These are phyloP conservation scores for Sweltsa coloradensis DNA, from an alignment of 1,140 invertebrate genomes.

Conservation along the genomic window DNA sequence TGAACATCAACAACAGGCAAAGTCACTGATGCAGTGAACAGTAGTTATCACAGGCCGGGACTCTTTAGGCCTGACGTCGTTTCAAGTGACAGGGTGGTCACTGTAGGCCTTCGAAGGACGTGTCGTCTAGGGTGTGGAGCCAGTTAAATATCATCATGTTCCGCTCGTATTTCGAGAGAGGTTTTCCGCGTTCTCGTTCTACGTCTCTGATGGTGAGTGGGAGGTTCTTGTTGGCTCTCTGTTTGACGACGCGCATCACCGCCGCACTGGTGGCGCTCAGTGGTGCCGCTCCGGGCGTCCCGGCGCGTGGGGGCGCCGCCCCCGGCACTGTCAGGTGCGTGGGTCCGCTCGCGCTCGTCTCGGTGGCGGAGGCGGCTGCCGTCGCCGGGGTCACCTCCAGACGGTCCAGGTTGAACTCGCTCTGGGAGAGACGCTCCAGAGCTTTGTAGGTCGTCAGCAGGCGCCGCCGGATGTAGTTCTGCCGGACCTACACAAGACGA, in stretches of 20 bases:
- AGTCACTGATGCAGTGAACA: no score
- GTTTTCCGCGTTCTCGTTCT: constrained; percentile 67
- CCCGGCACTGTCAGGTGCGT: constrained; percentile 36
- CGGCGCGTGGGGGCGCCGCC: constrained; percentile 23
- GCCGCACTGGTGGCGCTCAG: constrained; percentile 19
- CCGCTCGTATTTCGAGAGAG: constrained; percentile 72
- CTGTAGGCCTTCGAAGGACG: constrained; percentile 37
- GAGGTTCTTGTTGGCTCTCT: constrained; percentile 35
- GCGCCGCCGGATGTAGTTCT: constrained; percentile 58
- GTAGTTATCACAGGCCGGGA: no score
- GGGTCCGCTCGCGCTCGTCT: constrained; percentile 30
- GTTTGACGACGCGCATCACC: constrained; percentile 31
- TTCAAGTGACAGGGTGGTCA: no score
- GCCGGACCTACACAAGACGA: constrained; percentile 46
- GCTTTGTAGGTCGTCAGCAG: constrained; percentile 70
- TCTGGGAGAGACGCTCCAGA: constrained; percentile 65
- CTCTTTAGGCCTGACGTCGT: no score
- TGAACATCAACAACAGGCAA: no score
- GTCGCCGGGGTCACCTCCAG: constrained; percentile 45
- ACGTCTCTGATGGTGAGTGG: constrained; percentile 62
- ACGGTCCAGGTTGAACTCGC: constrained; percentile 66
- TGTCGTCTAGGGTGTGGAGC: constrained; percentile 72
- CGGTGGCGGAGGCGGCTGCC: constrained; percentile 23
- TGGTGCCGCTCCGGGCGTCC: constrained; percentile 14
- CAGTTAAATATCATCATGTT: constrained; percentile 92